Base-by-base conservation (phyloP, 2,888 invertebrate species). In the Limnephilus marmoratus region DNA sequence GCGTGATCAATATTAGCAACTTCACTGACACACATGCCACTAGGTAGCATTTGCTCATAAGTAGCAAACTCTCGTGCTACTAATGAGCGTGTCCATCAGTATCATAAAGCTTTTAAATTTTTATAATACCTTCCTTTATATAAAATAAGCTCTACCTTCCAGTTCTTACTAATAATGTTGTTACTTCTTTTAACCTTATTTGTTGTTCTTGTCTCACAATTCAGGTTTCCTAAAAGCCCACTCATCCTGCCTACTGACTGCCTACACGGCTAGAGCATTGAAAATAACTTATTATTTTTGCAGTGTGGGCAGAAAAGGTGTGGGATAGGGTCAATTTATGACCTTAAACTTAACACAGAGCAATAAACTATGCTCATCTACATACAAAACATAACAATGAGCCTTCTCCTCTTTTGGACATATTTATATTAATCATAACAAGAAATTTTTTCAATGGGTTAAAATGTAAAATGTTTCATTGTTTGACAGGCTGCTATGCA, bases 111-210 rank as follows among this genome's bases (percentile, higher is more conserved):
- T 41, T 7, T 41, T 41, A 41, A 41, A 41, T 41, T 41, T 49
- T 4, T 49, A 15, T 49, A 49, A 49, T 49, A 3, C 49, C 49
- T 49, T 49, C 9, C 49, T 49, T 49, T 49, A 49, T 3, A 49
- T 12, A 93, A 24, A 31, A 45, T 45, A 45, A 86, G 68, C 24
- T n/a, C 68, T 24, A 24, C 68, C 68, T n/a, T 68, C 24, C n/a
- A 2, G 68, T 24, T 68, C 24, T 41, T 37, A 37, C 37, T 37
- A 68, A 68, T 68, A 68, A 68, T 68, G 18, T 68, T 68, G 24
- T 7, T 68, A 24, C 1, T 68, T 18, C 24, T 68, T 68, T 68
- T n/a, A 68, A 24, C 68, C 68, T n/a, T 68, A 68, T 68, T 68
- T 68, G 24, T 68, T 68, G 9, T 7, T 24, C n/a, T 7, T 68